These are phyloP conservation scores for Zaprionus obscuricornis DNA, from an alignment of 2,888 invertebrate species.

Conservation along the genomic window DNA sequence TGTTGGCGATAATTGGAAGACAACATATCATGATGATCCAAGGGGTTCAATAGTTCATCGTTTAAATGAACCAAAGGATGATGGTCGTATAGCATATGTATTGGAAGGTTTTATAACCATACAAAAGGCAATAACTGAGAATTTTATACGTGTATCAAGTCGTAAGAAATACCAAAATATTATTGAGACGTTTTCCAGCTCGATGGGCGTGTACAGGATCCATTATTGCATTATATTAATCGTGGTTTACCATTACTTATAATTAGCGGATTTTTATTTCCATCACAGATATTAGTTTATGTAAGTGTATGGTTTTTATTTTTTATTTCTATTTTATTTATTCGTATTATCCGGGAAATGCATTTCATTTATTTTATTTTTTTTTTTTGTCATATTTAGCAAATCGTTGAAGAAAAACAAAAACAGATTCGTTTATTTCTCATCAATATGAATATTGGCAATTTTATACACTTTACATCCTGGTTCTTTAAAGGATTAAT, in stretches of 20 bases:
- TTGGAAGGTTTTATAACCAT: conserved; percentile 87
- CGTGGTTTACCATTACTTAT: conserved; percentile 89
- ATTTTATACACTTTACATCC: conserved; percentile 91
- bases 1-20: conserved; percentile 64
- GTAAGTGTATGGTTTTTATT: conserved; percentile 37
- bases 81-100: conserved; percentile 84
- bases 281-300: conserved; percentile 89
- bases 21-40: conserved; percentile 42
- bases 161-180: no score
- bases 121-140: conserved; percentile 85
- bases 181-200: conserved; percentile 65
- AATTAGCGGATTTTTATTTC: conserved; percentile 90
- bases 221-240: conserved; percentile 86
- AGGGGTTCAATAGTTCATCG: neutral
- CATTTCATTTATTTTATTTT: neutral
- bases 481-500: conserved; percentile 91
- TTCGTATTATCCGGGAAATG: no score
- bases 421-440: conserved; percentile 43
- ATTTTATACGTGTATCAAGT: conserved; percentile 78
- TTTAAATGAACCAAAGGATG: conserved; percentile 67
- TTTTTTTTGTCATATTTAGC: conserved; percentile 21
- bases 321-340: no score
- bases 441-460: conserved; percentile 83
- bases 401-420: conserved; percentile 49
- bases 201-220: conserved; percentile 86